phyloP scores from a whole-genome alignment of 2,888 invertebrate genomes.

The Sinhomidia bicolor region DNA sequence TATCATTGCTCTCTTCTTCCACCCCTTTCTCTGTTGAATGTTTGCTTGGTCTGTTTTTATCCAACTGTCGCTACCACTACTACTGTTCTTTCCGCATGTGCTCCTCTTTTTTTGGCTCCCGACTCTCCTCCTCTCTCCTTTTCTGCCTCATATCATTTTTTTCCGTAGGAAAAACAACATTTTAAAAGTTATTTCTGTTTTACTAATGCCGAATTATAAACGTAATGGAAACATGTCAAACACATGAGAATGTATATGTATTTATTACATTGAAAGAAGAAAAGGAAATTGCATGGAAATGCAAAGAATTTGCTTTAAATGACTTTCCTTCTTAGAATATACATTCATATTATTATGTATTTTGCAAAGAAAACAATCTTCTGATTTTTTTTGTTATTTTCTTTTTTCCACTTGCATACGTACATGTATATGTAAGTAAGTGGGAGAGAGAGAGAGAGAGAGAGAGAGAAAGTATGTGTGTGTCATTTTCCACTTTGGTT shows the following conservation, averaged over 20 bases:
- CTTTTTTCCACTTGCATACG: background rate
- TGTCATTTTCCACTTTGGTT: background rate
- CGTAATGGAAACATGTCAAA: background rate
- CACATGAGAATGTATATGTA: background rate
- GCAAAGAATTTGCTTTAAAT: background rate
- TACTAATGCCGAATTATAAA: background rate
- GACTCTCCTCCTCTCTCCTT: background rate
- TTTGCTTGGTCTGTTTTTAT: background rate
- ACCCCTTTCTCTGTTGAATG: too few relatives aligned
- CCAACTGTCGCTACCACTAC: background rate
- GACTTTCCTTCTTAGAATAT: background rate
- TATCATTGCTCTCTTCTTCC: conserved; percentile 1
- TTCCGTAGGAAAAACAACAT: background rate
- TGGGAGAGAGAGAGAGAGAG: too few relatives aligned
- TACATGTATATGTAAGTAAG: too few relatives aligned
- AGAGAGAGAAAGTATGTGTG: background rate
- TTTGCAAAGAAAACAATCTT: background rate
- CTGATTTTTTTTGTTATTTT: background rate
- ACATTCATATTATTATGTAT: background rate
- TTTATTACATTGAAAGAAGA: background rate
- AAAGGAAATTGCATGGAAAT: background rate
- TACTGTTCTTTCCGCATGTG: background rate
- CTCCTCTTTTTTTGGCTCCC: background rate
- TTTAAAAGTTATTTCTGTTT: background rate
- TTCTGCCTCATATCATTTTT: background rate